Evolutionary conservation across 2,797 vertebrate genomes (phyloP).

Genomic region (Parotocinclus haroldoi): DNA sequence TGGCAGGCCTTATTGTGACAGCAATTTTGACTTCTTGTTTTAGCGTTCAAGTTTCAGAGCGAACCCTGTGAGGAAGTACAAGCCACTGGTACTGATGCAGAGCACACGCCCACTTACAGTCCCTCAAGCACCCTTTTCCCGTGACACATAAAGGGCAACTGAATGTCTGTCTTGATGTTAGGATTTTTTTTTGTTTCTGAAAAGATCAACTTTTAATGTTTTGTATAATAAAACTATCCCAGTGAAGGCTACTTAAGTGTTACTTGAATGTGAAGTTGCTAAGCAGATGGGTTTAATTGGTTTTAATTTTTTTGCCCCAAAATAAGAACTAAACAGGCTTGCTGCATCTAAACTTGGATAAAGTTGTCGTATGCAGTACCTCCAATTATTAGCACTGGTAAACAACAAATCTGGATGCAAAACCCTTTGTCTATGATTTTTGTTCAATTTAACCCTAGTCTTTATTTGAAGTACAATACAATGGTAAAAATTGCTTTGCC

Average conservation of each 20-base stretch:
- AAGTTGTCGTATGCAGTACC: too few species aligned
- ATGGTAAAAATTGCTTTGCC: too few species aligned
- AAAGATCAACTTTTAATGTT: neutral
- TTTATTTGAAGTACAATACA: too few species aligned
- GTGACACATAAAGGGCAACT: neutral
- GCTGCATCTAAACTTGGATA: too few species aligned
- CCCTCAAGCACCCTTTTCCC: slow-evolving; percentile 11
- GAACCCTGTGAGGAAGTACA: slow-evolving; percentile 32
- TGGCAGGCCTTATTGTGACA: neutral
- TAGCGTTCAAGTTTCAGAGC: slow-evolving; percentile 5
- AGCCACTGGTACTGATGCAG: slow-evolving; percentile 8
- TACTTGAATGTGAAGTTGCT: too few species aligned
- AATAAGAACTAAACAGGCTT: too few species aligned
- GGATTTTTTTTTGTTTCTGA: neutral
- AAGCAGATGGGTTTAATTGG: too few species aligned
- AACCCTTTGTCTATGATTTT: too few species aligned
- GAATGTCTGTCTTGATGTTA: neutral
- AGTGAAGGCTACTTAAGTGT: neutral
- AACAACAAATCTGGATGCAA: too few species aligned
- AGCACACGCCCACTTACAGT: slow-evolving; percentile 2
- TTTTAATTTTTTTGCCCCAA: too few species aligned
- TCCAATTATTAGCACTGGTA: too few species aligned
- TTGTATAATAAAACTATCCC: slow-evolving; percentile 14
- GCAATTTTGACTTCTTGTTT: neutral
- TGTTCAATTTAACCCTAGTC: too few species aligned